Conservation (phyloP, 2,797 vertebrate genomes). For the Anas bahamensis region DNA sequence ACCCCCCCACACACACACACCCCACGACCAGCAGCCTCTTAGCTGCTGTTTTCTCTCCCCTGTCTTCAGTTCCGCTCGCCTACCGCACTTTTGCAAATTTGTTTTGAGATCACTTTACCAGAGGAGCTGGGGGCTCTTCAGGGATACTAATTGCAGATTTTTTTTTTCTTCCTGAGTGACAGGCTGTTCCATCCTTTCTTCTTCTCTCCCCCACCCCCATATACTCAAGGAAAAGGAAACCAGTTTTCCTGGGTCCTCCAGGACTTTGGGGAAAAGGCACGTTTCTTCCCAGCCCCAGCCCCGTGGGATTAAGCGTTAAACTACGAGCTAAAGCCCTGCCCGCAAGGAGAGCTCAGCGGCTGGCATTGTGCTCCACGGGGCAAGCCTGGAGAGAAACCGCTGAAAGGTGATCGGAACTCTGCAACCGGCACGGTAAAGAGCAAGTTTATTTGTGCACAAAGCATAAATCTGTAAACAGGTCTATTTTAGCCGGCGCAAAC, state of each 20-base stretch:
- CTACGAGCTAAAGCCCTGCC: background rate
- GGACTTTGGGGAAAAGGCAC: background rate
- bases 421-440: background rate
- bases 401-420: background rate
- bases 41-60: constrained; percentile 55
- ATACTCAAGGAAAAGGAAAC: background rate
- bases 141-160: constrained; percentile 38
- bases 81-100: constrained; percentile 63
- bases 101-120: constrained; percentile 81
- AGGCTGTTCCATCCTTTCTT: background rate
- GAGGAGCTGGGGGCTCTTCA: constrained; percentile 53
- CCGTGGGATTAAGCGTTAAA: background rate
- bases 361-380: background rate
- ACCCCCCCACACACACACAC: background rate
- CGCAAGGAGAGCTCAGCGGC: background rate
- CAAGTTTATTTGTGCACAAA: constrained; percentile 12
- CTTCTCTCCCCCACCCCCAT: background rate
- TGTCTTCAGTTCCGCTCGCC: constrained; percentile 66
- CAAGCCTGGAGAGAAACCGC: background rate
- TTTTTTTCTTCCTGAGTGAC: constrained; percentile 32
- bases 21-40: background rate
- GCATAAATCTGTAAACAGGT: constrained; percentile 18
- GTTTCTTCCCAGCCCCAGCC: background rate
- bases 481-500: background rate
- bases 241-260: background rate